Evolutionary conservation across 2,888 invertebrate species (phyloP), one percentile per base, ranked within the genome.

Genomic region (Meandrusa payeni): DNA sequence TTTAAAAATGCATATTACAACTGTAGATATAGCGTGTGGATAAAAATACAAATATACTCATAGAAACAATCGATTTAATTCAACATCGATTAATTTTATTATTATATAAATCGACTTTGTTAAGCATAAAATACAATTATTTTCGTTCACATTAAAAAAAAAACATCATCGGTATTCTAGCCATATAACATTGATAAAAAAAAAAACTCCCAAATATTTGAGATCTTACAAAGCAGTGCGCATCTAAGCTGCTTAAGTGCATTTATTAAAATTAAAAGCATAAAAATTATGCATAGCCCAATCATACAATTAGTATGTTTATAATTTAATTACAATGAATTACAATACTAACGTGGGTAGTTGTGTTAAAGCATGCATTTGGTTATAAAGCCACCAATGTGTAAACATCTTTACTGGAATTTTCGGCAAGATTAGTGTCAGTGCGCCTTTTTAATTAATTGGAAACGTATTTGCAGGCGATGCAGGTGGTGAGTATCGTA

Each of bases 101-200:
- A n/a, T 15, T 15, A 15, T 15, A 29, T 7, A 13, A 7, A 31
- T 6, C 17, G 10, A 31, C 15, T 5, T 34, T 13, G 11, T 26
- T 36, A 36, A 36, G 23, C 10, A 15, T 17, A 36, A n/a, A 36
- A 20, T 32, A 23, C 15, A 29, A 29, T 29, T 29, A 36, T 4
- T 11, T 20, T 27, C 19, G 17, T n/a, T 19, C 15, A 17, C 5
- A 19, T 11, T n/a, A n/a, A n/a, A n/a, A n/a, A n/a, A n/a, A 7
- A 37, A 27, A 28, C 5, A 23, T 24, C 46, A 52, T 45, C 39
- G 43, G 38, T 40, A 38, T 20, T 43, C 19, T 37, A 37, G 37
- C 27, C 37, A 27, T 19, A 27, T n/a, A n/a, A n/a, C n/a, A n/a
- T n/a, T n/a, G n/a, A n/a, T n/a, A n/a, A n/a, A n/a, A n/a, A n/a